Evolutionary conservation across 2,797 vertebrate genomes (phyloP), one percentile per base, ranked within the genome.

Genomic region (Sebastiscus albofasciatus): DNA sequence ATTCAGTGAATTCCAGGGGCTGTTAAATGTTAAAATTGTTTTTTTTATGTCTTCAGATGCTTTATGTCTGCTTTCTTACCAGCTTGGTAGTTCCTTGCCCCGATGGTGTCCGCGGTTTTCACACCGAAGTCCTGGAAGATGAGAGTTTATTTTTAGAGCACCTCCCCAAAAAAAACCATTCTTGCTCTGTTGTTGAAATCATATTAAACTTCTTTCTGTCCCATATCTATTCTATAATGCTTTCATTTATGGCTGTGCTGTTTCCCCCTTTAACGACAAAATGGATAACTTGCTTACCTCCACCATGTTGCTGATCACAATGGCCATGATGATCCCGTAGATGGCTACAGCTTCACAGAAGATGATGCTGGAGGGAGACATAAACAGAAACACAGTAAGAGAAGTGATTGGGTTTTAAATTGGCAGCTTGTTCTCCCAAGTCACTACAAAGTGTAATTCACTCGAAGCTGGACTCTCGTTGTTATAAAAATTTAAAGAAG

Each of bases 281-380:
- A 54, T 14, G 5, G 7, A 29, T 8, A 16, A 54, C 0, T 33
- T 31, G 36, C 93, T 54, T 95, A 99, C 99, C 98, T 99, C 98
- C 3, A 97, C 97, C 97, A 99, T 97, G 92, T 99, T 99, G 95
- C 97, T 99, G 92, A 99, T 99, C 78, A 99, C 98, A 78, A 99
- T 99, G 16, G 99, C 99, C 99, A 99, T 99, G 93, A 99, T 99
- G 93, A 99, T 99, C 70, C 99, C 99, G 0, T 99, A 99, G 92
- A 99, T 99, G 49, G 99, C 99, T 75, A 99, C 99, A 67, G 99
- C 99, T 95, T 99, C 99, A 77, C 99, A 99, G 95, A 99, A 99
- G 91, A 99, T 99, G 89, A 99, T 99, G 87, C 99, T 99, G 84
- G 11, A 85, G 52, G 46, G 54, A 70, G 68, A 75, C 24, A 62